Evolutionary conservation across 2,113 vertebrate genomes (phyloP), one percentile per base, ranked within the genome.

Genomic region (Seriola rivoliana): DNA sequence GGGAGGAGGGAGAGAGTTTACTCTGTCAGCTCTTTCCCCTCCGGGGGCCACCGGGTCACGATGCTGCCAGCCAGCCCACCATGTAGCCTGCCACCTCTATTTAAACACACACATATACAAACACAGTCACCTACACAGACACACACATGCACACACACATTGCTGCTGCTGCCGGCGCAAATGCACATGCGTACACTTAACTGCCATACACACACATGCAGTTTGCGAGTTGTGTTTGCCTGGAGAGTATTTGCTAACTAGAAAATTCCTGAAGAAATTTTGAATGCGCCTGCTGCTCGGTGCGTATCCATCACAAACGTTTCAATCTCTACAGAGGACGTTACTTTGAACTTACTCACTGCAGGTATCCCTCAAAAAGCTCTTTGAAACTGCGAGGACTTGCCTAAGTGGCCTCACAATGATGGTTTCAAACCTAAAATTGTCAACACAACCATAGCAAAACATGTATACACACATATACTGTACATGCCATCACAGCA

Each of bases 11-110:
- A 64, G 57, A 73, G 54, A 21, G 17, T 48, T 78, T 71, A 21
- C 57, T 67, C 42, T 72, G 86, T 75, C 90, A 90, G 75, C 16
- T 67, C 59, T 78, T 70, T 78, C 70, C 44, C 78, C 85, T 80
- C 54, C 0, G 10, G 71, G 70, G 71, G 71, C 72, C 84, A 88
- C 38, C 54, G 5, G 84, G 89, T 91, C 82, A 91, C 4, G 36
- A 74, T 76, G 77, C 71, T 90, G 86, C 91, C 72, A 84, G 81
- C 64, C 77, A 88, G 79, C 81, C 62, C 83, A 82, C 54, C 64
- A 12, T 87, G 87, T 80, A 58, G 14, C 68, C 87, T 91, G 87
- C 87, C 87, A 90, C 48, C 58, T 86, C 74, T 29, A 60, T 78
- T 89, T 81, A 80, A 84, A 80, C 65, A 73, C 74, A 70, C 72